Conservation (phyloP, 2,797 vertebrate species). For the Parauchenoglanis ngamensis region DNA sequence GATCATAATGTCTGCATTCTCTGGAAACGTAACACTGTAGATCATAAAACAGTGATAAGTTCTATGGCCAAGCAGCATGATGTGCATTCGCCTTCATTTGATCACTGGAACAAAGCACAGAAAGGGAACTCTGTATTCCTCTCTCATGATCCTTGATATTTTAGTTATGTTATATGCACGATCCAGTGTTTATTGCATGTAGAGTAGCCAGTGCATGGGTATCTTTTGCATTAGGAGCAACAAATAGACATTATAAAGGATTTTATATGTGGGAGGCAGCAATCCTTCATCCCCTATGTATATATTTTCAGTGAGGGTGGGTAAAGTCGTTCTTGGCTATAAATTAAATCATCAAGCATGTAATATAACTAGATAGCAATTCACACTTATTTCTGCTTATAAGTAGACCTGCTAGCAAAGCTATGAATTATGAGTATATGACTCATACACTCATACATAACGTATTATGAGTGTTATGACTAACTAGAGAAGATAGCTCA, state of each 20-base stretch:
- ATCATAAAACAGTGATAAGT: conserved; percentile 34
- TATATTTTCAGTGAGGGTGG: not conserved
- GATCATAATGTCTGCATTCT: conserved; percentile 24
- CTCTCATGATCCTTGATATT: not conserved
- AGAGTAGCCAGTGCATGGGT: not conserved
- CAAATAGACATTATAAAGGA: not conserved
- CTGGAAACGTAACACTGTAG: conserved; percentile 47
- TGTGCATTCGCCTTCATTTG: conserved; percentile 55
- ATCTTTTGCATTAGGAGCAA: not conserved
- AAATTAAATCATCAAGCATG: not conserved
- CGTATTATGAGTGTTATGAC: not conserved
- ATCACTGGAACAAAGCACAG: conserved; percentile 47
- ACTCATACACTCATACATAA: too few species aligned
- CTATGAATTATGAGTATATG: not conserved
- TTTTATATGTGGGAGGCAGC: not conserved
- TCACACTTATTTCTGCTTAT: not conserved
- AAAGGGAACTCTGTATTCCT: not conserved
- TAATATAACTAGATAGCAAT: not conserved
- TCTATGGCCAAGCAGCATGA: conserved; percentile 60
- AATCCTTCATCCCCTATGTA: not conserved
- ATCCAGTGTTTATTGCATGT: conserved; percentile 10
- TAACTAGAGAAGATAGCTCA: not conserved
- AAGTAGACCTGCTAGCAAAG: not conserved
- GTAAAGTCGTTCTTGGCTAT: too few species aligned
- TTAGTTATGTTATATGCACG: not conserved